A percentile compares a stretch with the other conserved stretches of the same genome.
phyloP scores from a whole-genome alignment of 2,113 vertebrate species.

The Hippocampus guttulatus region DNA sequence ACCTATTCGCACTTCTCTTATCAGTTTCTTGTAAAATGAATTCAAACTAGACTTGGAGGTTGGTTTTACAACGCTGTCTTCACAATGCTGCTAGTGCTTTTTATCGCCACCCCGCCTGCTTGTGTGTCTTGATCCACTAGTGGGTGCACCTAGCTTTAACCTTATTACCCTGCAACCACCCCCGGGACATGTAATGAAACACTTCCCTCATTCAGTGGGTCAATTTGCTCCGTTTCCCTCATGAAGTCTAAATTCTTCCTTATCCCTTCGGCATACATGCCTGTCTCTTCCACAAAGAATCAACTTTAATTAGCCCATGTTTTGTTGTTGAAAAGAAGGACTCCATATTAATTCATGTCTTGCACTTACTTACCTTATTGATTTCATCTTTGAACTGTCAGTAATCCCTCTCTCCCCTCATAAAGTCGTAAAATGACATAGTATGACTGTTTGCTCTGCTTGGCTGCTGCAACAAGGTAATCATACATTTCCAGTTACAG shows the following conservation, averaged over 20 bases:
- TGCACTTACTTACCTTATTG: constrained; percentile 28
- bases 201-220: constrained; percentile 63
- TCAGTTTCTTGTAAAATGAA: not conserved
- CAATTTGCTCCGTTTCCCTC: constrained; percentile 59
- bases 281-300: constrained; percentile 33
- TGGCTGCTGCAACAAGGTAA: constrained; percentile 47
- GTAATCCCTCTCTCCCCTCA: constrained; percentile 24
- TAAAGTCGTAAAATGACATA: constrained; percentile 22
- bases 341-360: constrained; percentile 27
- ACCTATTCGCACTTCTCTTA: not conserved
- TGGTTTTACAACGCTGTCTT: constrained; percentile 23
- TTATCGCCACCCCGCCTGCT: constrained; percentile 14
- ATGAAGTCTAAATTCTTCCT: constrained; percentile 58
- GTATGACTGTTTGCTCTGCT: constrained; percentile 49
- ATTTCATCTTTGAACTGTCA: constrained; percentile 54
- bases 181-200: constrained; percentile 61
- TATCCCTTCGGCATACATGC: constrained; percentile 45
- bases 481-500: constrained; percentile 60
- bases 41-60: not conserved
- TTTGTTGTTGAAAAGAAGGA: constrained; percentile 17
- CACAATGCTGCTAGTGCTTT: constrained; percentile 20
- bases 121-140: constrained; percentile 46
- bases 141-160: constrained; percentile 53
- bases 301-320: constrained; percentile 50
- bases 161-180: constrained; percentile 57